phyloP scores from a whole-genome alignment of 2,888 invertebrate species.

The Podotricha telesiphe region DNA sequence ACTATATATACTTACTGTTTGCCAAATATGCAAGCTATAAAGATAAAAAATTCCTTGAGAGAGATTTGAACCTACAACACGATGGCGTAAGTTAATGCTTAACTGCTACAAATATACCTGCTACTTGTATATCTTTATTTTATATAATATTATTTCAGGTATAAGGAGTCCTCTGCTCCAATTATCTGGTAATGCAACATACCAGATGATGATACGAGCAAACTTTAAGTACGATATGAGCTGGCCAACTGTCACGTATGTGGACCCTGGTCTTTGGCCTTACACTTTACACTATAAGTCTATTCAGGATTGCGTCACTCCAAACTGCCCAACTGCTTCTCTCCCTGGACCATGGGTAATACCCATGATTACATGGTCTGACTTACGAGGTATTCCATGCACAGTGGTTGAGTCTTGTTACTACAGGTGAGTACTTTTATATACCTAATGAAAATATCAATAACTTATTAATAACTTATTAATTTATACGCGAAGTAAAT shows the following conservation, averaged over 20 bases:
- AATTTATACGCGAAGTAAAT: no score
- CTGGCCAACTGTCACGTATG: constrained; percentile 78
- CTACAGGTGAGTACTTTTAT: constrained; percentile 62
- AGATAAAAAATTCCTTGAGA: not conserved
- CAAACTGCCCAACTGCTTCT: constrained; percentile 82
- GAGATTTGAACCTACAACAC: not conserved
- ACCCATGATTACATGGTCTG: constrained; percentile 85
- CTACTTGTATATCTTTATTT: no score
- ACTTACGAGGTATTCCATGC: constrained; percentile 77
- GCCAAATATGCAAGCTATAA: not conserved
- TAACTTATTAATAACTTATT: no score
- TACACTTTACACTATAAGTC: constrained; percentile 86
- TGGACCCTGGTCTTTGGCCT: constrained; percentile 84
- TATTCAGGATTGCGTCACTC: constrained; percentile 81
- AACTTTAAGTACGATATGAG: constrained; percentile 85
- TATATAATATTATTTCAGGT: constrained; percentile 54
- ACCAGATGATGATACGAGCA: constrained; percentile 78
- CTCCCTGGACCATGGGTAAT: constrained; percentile 86
- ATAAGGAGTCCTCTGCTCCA: constrained; percentile 83
- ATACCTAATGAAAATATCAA: no score
- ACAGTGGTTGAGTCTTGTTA: constrained; percentile 83
- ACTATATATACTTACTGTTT: no score
- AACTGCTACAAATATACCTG: not conserved
- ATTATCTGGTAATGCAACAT: constrained; percentile 82
- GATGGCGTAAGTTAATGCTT: not conserved